Base-by-base conservation (phyloP, 2,888 invertebrate genomes). In the Harpalus rubripes region DNA sequence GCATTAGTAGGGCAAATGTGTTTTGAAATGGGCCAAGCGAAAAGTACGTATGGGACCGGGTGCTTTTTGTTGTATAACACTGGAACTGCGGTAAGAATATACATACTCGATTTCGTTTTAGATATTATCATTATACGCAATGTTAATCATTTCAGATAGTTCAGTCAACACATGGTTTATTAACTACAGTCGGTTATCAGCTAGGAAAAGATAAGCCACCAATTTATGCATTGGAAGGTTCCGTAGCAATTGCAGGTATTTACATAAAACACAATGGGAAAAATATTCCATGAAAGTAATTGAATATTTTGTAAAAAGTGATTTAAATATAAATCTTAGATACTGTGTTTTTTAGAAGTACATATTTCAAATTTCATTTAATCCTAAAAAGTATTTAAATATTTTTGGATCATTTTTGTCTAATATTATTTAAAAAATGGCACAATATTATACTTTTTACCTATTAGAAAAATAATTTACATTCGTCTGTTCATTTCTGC, bases 41-140 rank as follows among this genome's bases (percentile, higher is more conserved):
- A 98, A 91, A 97, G 97, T 91, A 98, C 98, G 85, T 98, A 96
- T 90, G 97, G 99, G 72, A 98, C 98, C 81, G 98, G 98, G 81
- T 98, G 98, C 89, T 99, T 99, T 90, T 93, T 99, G 85, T 92
- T 99, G 41, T 97, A 97, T 89, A 99, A 99, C 91, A 99, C 98
- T 85, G 99, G 99, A 58, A 92, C 91, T 63, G 91, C 93, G 89
- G 94, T 94, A 58, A 8, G 12, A 12, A 52, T 2, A 52, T 12
- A 52, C 8, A 10, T 52, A 52, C 2, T 12, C 2, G 12, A 10
- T 52, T 12, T 52, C 8, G 0, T 52, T 8, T 52, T 12, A 12
- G 3, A 5, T 10, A 41, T 8, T 72, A 72, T 59, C 52, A 44
- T 52, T 74, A 72, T 32, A 2, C 16, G 2, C 26, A 63, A 5